phyloP scores from a whole-genome alignment of 2,888 invertebrate species.

The Tetrapedia diversipes region DNA sequence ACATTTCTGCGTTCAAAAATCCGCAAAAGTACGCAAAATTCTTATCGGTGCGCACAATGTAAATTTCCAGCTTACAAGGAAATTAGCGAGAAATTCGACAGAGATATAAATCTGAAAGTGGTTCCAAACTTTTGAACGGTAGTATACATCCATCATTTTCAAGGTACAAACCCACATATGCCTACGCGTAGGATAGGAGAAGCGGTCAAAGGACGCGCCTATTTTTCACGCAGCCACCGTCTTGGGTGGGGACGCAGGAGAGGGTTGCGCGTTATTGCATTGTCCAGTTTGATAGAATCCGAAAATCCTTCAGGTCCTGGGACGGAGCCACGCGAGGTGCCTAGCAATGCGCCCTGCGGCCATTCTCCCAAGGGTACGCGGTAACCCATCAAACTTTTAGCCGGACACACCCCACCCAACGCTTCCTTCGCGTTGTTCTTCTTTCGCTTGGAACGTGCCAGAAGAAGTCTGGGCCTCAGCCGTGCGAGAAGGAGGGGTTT shows the following conservation, averaged over 20 bases:
- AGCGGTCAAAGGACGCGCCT: slow-evolving; percentile 47
- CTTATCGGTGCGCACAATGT: too few relatives aligned
- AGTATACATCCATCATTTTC: too few relatives aligned
- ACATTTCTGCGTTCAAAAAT: too few relatives aligned
- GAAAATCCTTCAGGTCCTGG: slow-evolving; percentile 81
- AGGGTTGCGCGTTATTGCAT: slow-evolving; percentile 80
- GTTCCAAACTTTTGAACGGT: too few relatives aligned
- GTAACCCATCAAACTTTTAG: slow-evolving; percentile 83
- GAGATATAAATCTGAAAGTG: too few relatives aligned
- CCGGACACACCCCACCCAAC: slow-evolving; percentile 76
- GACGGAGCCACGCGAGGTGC: slow-evolving; percentile 73
- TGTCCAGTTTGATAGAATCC: slow-evolving; percentile 83
- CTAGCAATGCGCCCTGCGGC: slow-evolving; percentile 79
- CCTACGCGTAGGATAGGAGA: neutral
- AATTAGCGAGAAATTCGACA: too few relatives aligned
- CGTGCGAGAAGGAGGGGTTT: slow-evolving; percentile 71
- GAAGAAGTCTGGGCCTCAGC: too few relatives aligned
- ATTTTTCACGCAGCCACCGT: slow-evolving; percentile 75
- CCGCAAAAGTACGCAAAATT: too few relatives aligned
- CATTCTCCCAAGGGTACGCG: slow-evolving; percentile 77
- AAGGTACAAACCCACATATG: too few relatives aligned
- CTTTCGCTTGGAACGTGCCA: slow-evolving; percentile 69
- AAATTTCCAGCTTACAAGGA: too few relatives aligned
- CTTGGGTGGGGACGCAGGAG: slow-evolving; percentile 59
- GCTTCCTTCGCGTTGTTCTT: slow-evolving; percentile 63